A percentile compares a stretch with the other conserved stretches of the same genome.
phyloP scores from a whole-genome alignment of 1,140 invertebrate genomes.

The Tetraneura akinire region DNA sequence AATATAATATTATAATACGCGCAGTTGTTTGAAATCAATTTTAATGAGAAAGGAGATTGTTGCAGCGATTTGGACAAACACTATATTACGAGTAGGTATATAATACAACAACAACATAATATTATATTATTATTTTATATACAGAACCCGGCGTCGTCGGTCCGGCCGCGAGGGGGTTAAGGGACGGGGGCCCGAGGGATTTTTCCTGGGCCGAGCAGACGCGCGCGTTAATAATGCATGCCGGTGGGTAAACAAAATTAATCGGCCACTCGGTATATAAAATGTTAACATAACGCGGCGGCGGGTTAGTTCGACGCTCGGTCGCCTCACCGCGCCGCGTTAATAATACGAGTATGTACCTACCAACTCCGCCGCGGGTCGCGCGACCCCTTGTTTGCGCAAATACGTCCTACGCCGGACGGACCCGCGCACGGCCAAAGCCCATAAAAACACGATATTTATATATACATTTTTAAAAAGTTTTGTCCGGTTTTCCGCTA shows the following conservation, averaged over 20 bases:
- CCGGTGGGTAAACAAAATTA: slow-evolving; percentile 48
- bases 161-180: neutral
- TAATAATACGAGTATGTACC: neutral
- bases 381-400: slow-evolving; percentile 18
- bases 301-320: neutral
- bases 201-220: neutral
- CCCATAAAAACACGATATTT: no score
- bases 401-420: neutral
- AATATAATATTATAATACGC: no score
- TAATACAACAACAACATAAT: no score
- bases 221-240: slow-evolving; percentile 46
- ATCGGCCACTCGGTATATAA: slow-evolving; percentile 46
- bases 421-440: neutral
- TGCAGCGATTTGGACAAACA: slow-evolving; percentile 49
- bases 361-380: neutral
- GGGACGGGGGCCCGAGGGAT: slow-evolving; percentile 11
- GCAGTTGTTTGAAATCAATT: slow-evolving; percentile 40
- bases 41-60: slow-evolving; percentile 44
- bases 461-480: slow-evolving; percentile 35
- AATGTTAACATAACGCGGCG: slow-evolving; percentile 3
- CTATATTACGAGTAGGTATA: no score
- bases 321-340: neutral
- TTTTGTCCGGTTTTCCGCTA: no score
- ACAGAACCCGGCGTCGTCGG: no score
- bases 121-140: no score